phyloP scores from a whole-genome alignment of 2,888 invertebrate species.

The Galeopsomyia nigrocyanea region DNA sequence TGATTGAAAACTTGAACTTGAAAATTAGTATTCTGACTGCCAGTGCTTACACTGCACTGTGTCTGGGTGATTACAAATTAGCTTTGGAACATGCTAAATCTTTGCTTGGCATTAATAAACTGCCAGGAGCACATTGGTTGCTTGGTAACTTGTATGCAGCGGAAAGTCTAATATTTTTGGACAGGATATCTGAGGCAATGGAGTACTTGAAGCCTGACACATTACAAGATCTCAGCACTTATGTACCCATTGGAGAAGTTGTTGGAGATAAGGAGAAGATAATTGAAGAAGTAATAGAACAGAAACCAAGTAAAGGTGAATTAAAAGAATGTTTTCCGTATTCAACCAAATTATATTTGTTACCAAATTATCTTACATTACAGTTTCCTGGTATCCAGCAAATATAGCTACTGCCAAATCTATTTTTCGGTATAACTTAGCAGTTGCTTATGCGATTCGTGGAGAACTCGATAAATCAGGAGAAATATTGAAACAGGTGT shows the following conservation, averaged over 20 bases:
- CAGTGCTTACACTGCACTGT: constrained; percentile 86
- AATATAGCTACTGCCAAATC: constrained; percentile 77
- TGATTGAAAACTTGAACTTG: constrained; percentile 62
- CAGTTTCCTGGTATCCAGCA: constrained; percentile 74
- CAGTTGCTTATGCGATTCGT: constrained; percentile 80
- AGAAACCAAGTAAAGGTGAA: constrained; percentile 59
- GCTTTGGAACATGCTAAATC: constrained; percentile 84
- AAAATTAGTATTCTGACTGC: constrained; percentile 79
- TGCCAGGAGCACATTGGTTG: constrained; percentile 81
- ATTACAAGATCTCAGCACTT: constrained; percentile 72
- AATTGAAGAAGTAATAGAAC: constrained; percentile 66
- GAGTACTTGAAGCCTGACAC: constrained; percentile 85
- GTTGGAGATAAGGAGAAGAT: constrained; percentile 66
- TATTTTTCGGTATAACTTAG: constrained; percentile 84
- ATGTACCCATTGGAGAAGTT: constrained; percentile 60
- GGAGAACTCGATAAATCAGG: constrained; percentile 81
- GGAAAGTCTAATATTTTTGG: constrained; percentile 86
- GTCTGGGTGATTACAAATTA: constrained; percentile 85
- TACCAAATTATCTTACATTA: neutral
- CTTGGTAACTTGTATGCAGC: constrained; percentile 91
- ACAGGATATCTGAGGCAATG: constrained; percentile 86
- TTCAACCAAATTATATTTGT: neutral
- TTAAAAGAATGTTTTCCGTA: constrained; percentile 1
- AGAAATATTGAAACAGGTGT: constrained; percentile 71
- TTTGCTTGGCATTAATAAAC: constrained; percentile 79